phyloP scores from a whole-genome alignment of 1,140 invertebrate genomes.

The Lineus longissimus region DNA sequence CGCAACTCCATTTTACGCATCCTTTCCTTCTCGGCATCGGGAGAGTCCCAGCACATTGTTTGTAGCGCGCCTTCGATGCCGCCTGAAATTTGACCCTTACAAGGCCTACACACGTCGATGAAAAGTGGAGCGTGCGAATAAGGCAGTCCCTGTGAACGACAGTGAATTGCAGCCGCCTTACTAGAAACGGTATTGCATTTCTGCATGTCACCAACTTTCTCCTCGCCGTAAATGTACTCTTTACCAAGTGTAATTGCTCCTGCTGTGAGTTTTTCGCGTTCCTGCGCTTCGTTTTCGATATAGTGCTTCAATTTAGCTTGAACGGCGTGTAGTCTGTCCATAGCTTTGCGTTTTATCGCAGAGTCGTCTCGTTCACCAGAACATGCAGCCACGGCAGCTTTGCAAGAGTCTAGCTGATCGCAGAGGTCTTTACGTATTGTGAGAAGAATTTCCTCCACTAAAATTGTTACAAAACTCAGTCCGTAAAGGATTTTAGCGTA shows the following conservation, averaged over 20 bases:
- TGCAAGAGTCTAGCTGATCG: neutral
- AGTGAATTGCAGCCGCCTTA: neutral
- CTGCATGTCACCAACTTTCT: neutral
- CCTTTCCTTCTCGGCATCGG: neutral
- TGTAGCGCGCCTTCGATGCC: neutral
- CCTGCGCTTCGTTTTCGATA: neutral
- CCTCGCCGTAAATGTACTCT: neutral
- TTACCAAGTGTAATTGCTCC: neutral
- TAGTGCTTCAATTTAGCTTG: neutral
- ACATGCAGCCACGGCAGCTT: neutral
- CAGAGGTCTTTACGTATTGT: neutral
- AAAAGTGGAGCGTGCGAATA: neutral
- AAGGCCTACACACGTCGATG: neutral
- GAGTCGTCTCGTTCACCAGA: neutral
- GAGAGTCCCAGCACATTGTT: neutral
- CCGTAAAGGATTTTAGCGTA: neutral
- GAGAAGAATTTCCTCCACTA: neutral
- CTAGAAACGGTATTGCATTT: neutral
- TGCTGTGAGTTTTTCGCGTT: neutral
- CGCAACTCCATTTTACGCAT: neutral
- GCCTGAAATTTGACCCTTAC: neutral
- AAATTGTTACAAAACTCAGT: neutral
- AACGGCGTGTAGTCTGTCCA: neutral
- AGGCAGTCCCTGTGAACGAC: neutral
- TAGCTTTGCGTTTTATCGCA: neutral